These are phyloP conservation scores for Hypanus sabinus DNA, from an alignment of 2,113 vertebrate genomes.

Conservation along the genomic window DNA sequence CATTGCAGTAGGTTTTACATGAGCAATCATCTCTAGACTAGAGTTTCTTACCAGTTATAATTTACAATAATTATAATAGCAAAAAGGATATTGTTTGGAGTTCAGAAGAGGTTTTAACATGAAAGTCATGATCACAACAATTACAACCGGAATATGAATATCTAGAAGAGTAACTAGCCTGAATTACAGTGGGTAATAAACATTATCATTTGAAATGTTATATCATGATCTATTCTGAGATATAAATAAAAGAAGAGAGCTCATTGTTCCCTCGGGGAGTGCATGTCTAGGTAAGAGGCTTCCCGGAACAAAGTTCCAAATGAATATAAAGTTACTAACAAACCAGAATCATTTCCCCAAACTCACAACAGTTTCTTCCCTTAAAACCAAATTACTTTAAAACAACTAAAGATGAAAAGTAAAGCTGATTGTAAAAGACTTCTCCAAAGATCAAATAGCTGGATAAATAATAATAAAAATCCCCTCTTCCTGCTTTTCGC, in stretches of 20 bases:
- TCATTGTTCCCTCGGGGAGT: not conserved
- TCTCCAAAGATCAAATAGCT: not conserved
- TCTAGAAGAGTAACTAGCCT: not conserved
- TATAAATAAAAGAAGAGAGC: not conserved
- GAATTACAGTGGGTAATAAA: not conserved
- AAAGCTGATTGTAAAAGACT: not conserved
- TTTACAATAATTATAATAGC: slow-evolving; percentile 2
- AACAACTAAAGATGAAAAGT: not conserved
- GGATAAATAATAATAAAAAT: not conserved
- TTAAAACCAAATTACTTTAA: not conserved
- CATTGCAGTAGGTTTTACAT: not conserved
- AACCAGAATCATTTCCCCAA: not conserved
- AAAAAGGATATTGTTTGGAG: not conserved
- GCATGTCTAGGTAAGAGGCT: not conserved
- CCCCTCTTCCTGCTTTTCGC: no score
- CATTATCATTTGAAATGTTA: not conserved
- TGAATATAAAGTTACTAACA: not conserved
- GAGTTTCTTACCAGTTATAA: not conserved
- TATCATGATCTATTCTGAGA: not conserved
- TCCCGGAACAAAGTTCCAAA: not conserved
- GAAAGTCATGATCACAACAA: not conserved
- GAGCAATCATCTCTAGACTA: not conserved
- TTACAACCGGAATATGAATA: not conserved
- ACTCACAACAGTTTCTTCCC: not conserved
- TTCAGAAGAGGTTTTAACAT: not conserved